Conservation (phyloP, 2,888 invertebrate species). For the Scaptomyza parva region DNA sequence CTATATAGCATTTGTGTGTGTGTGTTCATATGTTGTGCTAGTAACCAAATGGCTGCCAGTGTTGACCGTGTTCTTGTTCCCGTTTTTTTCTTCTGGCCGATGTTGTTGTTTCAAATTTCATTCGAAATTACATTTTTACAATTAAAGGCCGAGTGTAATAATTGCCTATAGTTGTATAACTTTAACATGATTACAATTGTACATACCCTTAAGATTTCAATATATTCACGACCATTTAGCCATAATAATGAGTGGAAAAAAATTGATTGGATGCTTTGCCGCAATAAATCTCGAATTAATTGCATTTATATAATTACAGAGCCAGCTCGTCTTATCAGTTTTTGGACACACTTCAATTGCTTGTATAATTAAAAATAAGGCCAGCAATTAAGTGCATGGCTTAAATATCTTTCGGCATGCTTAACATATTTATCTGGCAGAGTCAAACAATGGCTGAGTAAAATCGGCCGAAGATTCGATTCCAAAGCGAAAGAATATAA, state of each 20-base stretch:
- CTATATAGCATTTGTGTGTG: constrained; percentile 15
- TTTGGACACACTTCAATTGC: not conserved
- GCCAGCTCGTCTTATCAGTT: constrained; percentile 2
- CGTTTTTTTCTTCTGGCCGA: constrained; percentile 6
- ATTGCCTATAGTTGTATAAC: too few species aligned
- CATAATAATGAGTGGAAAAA: not conserved
- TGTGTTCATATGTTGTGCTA: constrained; percentile 38
- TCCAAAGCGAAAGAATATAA: constrained; percentile 11
- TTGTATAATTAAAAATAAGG: not conserved
- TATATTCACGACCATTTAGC: not conserved
- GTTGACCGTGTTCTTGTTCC: constrained; percentile 36
- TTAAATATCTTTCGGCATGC: constrained; percentile 23
- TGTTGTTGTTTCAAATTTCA: constrained; percentile 22
- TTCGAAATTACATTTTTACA: too few species aligned
- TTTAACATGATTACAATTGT: not conserved
- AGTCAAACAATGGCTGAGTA: constrained; percentile 31
- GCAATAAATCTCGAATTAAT: not conserved
- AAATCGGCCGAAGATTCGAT: constrained; percentile 8
- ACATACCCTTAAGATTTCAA: not conserved
- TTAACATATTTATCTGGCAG: constrained; percentile 21
- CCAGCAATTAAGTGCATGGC: constrained; percentile 23
- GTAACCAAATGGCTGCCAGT: constrained; percentile 41
- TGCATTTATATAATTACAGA: constrained; percentile 9
- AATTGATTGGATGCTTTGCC: not conserved
- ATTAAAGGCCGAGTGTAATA: too few species aligned